Base-by-base conservation (phyloP, 1,140 invertebrate genomes). In the Drosophila pseudoobscura region DNA sequence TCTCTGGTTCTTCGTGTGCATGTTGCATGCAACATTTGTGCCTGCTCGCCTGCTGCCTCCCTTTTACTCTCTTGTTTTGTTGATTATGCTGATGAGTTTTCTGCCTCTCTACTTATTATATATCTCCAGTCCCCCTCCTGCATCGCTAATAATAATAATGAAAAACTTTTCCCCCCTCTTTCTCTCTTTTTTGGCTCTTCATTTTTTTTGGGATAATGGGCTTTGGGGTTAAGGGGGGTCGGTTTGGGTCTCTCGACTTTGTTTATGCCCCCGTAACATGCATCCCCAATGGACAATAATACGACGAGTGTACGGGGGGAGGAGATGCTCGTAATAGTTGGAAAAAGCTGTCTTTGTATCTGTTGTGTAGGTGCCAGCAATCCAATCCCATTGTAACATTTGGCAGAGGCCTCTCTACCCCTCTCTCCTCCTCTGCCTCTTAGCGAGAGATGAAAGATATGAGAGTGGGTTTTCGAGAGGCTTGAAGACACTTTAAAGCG, bases 51-150 rank as follows among this genome's bases (percentile, higher is more conserved):
- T 29, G 29, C 29, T 29, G 29, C 29, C 52, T 45, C 49, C 55
- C 62, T 56, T 60, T 44, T 54, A 52, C 65, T 11, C 35, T 39
- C 35, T 11, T 39, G 35, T 39, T 75, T 68, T 54, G 64, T 63
- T 77, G 74, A 76, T 77, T 77, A 77, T 77, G 73, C 72, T 75
- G 73, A 75, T 75, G 73, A 77, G 54, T 77, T 77, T 76, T 76
- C 17, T 49, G 43, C 15, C 45, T 51, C 8, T 43, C 43, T 13
- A n/a, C 24, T 20, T 13, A 53, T 52, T 39, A 20, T 55, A 39
- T 64, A 56, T 75, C 71, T 57, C 26, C 56, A 59, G 49, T 9
- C 20, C 20, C 20, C 20, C 24, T 24, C 24, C 61, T 60, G 44
- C 55, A 52, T 62, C 60, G 41, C 56, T 75, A 75, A 75, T 75